These are phyloP conservation scores for Dendrocopos noguchii DNA, from an alignment of 2,113 vertebrate genomes.

Conservation along the genomic window DNA sequence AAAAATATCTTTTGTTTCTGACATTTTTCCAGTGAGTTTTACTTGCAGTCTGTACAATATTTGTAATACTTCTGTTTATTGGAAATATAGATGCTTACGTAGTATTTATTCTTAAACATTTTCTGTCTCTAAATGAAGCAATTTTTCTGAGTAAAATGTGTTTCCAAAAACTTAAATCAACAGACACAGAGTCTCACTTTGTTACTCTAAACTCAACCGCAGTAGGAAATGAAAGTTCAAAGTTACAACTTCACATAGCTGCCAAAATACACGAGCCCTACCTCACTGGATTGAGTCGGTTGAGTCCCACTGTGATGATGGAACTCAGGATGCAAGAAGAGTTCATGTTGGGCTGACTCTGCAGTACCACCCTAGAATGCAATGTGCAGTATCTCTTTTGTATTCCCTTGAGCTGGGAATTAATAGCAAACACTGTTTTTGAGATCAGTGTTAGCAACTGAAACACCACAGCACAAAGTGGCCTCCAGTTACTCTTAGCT, in stretches of 20 bases:
- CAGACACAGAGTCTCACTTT: constrained; percentile 55
- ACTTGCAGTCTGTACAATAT: background rate
- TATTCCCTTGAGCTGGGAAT: constrained; percentile 68
- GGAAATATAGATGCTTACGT: background rate
- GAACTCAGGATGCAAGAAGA: constrained; percentile 75
- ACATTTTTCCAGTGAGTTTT: background rate
- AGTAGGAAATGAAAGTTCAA: constrained; percentile 80
- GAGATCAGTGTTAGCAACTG: constrained; percentile 68
- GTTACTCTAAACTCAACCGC: constrained; percentile 74
- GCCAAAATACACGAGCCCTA: constrained; percentile 79
- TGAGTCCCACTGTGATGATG: constrained; percentile 80
- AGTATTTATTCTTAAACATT: constrained; percentile 9
- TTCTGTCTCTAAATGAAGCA: constrained; percentile 12
- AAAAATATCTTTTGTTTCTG: background rate
- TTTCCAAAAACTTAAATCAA: constrained; percentile 61
- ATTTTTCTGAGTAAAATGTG: background rate
- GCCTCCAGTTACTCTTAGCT: constrained; percentile 68
- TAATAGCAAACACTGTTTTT: constrained; percentile 72
- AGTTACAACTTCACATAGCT: constrained; percentile 67
- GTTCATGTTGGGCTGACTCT: constrained; percentile 69
- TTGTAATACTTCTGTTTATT: background rate
- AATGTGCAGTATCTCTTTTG: constrained; percentile 58
- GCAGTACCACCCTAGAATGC: constrained; percentile 66
- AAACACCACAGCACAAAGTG: constrained; percentile 74
- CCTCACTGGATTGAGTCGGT: constrained; percentile 68